Base-by-base conservation (phyloP, 2,888 invertebrate genomes). In the Drosophila longiperda region DNA sequence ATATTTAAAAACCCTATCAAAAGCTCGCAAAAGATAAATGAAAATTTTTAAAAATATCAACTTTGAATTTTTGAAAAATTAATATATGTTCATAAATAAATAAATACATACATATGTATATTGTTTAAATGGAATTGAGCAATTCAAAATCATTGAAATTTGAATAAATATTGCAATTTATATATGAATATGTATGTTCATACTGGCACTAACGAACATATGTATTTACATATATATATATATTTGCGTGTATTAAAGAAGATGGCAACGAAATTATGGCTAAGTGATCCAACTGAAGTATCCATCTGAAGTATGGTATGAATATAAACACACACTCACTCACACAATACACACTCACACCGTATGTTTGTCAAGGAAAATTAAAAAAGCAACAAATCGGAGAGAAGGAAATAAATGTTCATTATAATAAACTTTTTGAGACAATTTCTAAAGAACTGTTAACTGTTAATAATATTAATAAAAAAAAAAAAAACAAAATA, bases 401-500 rank as follows among this genome's bases (percentile, higher is more conserved):
- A 72, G 59, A 60, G 52, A 69, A 48, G 40, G 62, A 61, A 63
- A 54, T 64, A 52, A 73, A 81, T 78, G 82, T 73, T 82, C 82
- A 82, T 73, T 73, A 78, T 68, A 82, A 79, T 73, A 79, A 80
- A 73, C 66, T 66, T 80, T 83, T 81, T 81, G 81, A 81, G 80
- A 77, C 77, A 66, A 83, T 81, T 81, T 83, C 81, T 83, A 81
- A 81, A 81, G 81, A 81, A 81, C 81, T 81, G 81, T 81, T 81
- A 83, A 81, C 81, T 81, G 81, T 81, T 81, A 82, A 80, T 79
- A 80, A 50, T 60, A 68, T 71, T 66, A 63, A 79, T 65, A 49
- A 61, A 70, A 66, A 66, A 68, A 50, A 61, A 59, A 61, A 59
- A 60, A 63, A 59, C 50, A 52, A 45, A 40, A 65, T 38, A 61